Evolutionary conservation across 2,113 vertebrate genomes (phyloP).

Genomic region (Hypanus sabinus): DNA sequence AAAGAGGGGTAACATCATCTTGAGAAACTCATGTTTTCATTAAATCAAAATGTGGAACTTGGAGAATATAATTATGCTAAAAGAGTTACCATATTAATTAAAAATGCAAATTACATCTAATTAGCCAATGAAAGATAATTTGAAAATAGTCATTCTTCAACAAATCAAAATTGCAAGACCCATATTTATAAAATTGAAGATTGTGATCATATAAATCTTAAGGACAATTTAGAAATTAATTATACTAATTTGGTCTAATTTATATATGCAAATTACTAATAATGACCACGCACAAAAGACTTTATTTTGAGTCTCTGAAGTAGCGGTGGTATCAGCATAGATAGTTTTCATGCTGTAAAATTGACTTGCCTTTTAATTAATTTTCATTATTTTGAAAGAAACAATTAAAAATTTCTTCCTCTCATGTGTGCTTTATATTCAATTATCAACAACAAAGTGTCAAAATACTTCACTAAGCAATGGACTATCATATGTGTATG

Average conservation of each 20-base stretch:
- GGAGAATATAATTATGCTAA: conserved; percentile 32
- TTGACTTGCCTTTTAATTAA: conserved; percentile 32
- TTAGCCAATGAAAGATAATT: conserved; percentile 30
- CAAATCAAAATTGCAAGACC: conserved; percentile 27
- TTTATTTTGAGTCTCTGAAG: conserved; percentile 36
- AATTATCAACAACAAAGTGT: conserved; percentile 32
- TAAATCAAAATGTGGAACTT: conserved; percentile 27
- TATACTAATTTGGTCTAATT: conserved; percentile 27
- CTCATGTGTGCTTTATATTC: background rate
- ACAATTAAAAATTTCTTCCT: background rate
- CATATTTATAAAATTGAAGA: conserved; percentile 34
- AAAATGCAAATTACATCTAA: conserved; percentile 32
- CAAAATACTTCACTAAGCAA: background rate
- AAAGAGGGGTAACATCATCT: conserved; percentile 1
- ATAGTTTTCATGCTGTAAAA: conserved; percentile 15
- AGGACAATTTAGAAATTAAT: conserved; percentile 28
- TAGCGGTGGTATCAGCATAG: conserved; percentile 16
- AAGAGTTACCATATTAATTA: conserved; percentile 30
- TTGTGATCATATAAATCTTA: conserved; percentile 17
- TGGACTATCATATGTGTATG: background rate
- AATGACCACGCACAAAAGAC: conserved; percentile 28
- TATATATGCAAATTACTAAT: conserved; percentile 32
- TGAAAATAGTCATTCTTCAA: conserved; percentile 23
- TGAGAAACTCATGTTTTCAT: conserved; percentile 18
- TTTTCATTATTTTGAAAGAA: conserved; percentile 25